phyloP scores from a whole-genome alignment of 1,140 invertebrate genomes.

The Caerostris darwini region DNA sequence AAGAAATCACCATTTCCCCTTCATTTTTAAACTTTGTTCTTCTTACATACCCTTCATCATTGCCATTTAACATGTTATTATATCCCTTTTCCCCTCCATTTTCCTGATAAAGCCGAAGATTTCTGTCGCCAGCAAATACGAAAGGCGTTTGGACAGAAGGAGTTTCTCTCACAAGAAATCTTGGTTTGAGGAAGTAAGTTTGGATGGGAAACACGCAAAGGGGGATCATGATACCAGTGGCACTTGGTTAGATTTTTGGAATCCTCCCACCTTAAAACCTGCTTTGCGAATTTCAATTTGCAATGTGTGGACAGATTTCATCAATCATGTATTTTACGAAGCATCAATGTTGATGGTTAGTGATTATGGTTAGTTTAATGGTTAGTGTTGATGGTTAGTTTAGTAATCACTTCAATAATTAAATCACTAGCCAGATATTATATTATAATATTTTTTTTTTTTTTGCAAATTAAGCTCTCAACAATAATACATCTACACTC shows the following conservation, averaged over 20 bases:
- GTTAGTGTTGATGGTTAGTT: no score
- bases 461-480: no score
- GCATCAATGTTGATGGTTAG: no score
- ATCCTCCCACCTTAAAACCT: no score
- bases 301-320: background rate
- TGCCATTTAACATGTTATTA: background rate
- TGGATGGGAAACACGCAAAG: background rate
- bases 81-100: conserved; percentile 37
- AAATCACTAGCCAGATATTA: no score
- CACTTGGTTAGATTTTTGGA: background rate
- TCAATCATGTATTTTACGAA: no score
- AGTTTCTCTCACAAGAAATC: conserved; percentile 98
- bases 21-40: background rate
- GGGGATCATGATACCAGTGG: conserved; percentile 88
- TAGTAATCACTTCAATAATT: no score
- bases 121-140: conserved; percentile 99
- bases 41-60: background rate
- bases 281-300: background rate
- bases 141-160: conserved; percentile 98
- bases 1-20: background rate
- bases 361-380: no score
- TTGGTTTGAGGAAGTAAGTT: conserved; percentile 96
- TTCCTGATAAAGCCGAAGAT: conserved; percentile 92
- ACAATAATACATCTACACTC: no score
- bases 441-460: no score